A percentile compares a stretch with the other conserved stretches of the same genome.
phyloP scores from a whole-genome alignment of 2,797 vertebrate species.

The Meriones psammophilus region DNA sequence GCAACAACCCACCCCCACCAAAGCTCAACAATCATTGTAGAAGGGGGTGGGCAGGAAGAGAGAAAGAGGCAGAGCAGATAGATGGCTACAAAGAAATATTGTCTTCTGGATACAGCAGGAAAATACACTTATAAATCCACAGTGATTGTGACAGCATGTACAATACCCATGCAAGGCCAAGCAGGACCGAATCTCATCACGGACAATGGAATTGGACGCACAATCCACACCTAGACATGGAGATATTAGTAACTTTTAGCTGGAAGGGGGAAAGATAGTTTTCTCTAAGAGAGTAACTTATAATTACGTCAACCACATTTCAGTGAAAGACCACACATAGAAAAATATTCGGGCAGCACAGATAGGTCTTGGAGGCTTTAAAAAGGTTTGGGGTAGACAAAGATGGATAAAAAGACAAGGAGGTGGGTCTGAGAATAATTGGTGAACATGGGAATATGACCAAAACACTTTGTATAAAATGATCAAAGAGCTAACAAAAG shows the following conservation, averaged over 20 bases:
- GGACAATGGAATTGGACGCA: neutral
- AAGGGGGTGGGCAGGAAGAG: neutral
- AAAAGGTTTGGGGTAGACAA: neutral
- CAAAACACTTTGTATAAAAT: neutral
- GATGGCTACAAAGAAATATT: neutral
- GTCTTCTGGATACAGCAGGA: neutral
- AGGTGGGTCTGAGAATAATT: neutral
- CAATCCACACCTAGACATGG: too few relatives aligned
- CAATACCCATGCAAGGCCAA: neutral
- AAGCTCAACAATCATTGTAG: neutral
- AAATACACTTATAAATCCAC: neutral
- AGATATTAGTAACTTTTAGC: neutral
- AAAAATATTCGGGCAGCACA: too few relatives aligned
- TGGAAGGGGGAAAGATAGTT: neutral
- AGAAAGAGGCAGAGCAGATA: neutral
- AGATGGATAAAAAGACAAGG: too few relatives aligned
- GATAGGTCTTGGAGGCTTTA: neutral
- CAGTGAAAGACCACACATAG: neutral
- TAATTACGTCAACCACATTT: neutral
- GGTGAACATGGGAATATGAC: neutral
- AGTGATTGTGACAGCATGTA: too few relatives aligned
- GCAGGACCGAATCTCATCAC: neutral
- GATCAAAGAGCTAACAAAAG: neutral
- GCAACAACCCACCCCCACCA: neutral
- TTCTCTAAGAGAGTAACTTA: neutral